Percentiles rank a stretch among this genome's conserved stretches.
phyloP scores from a whole-genome alignment of 2,113 vertebrate genomes.

The Nematolebias whitei region DNA sequence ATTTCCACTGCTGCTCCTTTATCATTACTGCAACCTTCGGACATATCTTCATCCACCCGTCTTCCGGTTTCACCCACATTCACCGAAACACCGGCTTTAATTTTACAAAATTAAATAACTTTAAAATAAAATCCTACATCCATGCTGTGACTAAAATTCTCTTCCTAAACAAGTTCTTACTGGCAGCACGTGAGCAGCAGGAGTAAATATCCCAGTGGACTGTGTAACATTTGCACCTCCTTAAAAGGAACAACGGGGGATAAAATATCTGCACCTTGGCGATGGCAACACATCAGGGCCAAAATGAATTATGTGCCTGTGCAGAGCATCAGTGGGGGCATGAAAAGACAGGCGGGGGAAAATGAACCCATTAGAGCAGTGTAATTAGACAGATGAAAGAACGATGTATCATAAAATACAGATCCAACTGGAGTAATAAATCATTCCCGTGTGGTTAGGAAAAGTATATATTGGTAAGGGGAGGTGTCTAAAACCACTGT shows the following conservation, averaged over 20 bases:
- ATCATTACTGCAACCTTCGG: conserved; percentile 50
- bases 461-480: background rate
- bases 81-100: no score
- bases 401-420: conserved; percentile 36
- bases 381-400: conserved; percentile 71
- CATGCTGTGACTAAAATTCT: conserved; percentile 39
- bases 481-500: conserved; percentile 17
- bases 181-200: conserved; percentile 34
- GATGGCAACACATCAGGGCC: conserved; percentile 28
- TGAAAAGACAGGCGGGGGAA: conserved; percentile 40
- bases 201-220: conserved; percentile 9
- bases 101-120: no score
- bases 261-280: conserved; percentile 19
- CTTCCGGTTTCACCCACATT: background rate
- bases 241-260: conserved; percentile 23
- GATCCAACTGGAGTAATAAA: conserved; percentile 55
- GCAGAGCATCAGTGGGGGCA: conserved; percentile 32
- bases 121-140: conserved; percentile 2
- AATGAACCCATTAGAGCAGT: conserved; percentile 56
- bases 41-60: conserved; percentile 33
- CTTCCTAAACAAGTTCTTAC: conserved; percentile 24
- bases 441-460: conserved; percentile 25
- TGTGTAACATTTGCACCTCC: conserved; percentile 29
- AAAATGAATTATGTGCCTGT: conserved; percentile 44
- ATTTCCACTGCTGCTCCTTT: conserved; percentile 34